These are phyloP conservation scores for Drosophila nebulosa DNA, from an alignment of 1,140 invertebrate genomes.

Conservation along the genomic window DNA sequence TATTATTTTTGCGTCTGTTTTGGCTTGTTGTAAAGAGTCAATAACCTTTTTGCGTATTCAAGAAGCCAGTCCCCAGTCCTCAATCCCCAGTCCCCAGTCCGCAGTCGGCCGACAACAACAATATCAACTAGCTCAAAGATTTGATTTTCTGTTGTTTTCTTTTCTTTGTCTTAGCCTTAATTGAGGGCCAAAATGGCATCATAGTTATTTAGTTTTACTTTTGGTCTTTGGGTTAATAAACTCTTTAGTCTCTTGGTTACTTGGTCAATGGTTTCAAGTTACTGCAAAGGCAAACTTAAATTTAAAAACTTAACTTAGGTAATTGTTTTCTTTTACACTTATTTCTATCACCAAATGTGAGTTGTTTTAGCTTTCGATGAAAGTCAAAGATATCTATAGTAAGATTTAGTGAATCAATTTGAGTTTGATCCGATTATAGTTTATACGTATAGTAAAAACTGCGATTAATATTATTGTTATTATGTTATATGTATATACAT, in stretches of 20 bases:
- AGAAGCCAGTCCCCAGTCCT: conserved; percentile 52
- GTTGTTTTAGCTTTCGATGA: too few species aligned
- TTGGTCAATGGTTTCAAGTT: conserved; percentile 31
- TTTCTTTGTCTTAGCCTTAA: conserved; percentile 46
- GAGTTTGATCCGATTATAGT: too few species aligned
- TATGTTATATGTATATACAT: too few species aligned
- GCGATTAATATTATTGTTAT: too few species aligned
- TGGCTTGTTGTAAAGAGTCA: conserved; percentile 73
- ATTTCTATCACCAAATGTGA: too few species aligned
- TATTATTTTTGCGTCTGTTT: conserved; percentile 75
- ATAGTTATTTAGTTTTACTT: conserved; percentile 4
- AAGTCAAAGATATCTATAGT: too few species aligned
- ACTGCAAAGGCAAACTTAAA: background rate
- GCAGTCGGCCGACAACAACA: background rate
- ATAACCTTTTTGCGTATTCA: conserved; percentile 73
- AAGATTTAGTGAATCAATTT: too few species aligned
- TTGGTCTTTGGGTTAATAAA: conserved; percentile 13
- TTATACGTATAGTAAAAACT: too few species aligned
- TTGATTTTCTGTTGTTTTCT: conserved; percentile 33
- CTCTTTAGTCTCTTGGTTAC: conserved; percentile 22
- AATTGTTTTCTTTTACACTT: too few species aligned
- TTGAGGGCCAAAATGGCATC: conserved; percentile 62
- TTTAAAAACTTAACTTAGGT: too few species aligned
- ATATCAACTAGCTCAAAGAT: background rate
- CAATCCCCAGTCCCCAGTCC: conserved; percentile 35